phyloP scores from a whole-genome alignment of 2,113 vertebrate genomes.

The Eublepharis macularius region DNA sequence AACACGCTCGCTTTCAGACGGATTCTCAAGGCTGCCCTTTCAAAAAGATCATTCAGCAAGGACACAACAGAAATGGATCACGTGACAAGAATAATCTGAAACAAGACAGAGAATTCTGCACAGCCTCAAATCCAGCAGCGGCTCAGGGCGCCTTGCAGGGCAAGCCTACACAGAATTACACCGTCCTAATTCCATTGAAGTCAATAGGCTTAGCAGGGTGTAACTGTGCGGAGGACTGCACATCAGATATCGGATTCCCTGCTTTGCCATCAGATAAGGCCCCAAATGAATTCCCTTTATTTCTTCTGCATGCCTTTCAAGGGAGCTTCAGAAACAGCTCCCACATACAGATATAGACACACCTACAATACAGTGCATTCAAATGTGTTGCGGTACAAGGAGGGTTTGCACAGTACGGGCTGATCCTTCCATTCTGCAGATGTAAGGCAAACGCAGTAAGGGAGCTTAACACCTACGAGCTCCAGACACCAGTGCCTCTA shows the following conservation, averaged over 20 bases:
- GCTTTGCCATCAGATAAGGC: too few species aligned
- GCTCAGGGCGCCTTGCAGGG: too few species aligned
- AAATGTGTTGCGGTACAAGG: background rate
- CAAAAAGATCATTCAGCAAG: too few species aligned
- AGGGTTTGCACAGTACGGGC: background rate
- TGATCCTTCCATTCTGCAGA: background rate
- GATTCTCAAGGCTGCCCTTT: background rate
- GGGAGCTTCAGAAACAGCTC: too few species aligned
- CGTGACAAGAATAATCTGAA: background rate
- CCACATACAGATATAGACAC: too few species aligned
- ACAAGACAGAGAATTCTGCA: background rate
- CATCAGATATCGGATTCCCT: too few species aligned
- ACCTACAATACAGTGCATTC: background rate
- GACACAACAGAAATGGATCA: background rate
- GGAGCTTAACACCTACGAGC: fast-evolving
- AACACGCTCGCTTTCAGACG: background rate
- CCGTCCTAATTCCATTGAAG: too few species aligned
- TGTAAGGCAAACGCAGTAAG: background rate
- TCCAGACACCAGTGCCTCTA: background rate
- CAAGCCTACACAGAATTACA: background rate
- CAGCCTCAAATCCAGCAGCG: background rate
- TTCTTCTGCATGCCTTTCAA: too few species aligned
- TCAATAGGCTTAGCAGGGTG: too few species aligned
- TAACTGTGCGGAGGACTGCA: too few species aligned
- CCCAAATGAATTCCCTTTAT: background rate